Base-by-base conservation (phyloP, 1,140 invertebrate species). In the Drosophila nigrodunni region DNA sequence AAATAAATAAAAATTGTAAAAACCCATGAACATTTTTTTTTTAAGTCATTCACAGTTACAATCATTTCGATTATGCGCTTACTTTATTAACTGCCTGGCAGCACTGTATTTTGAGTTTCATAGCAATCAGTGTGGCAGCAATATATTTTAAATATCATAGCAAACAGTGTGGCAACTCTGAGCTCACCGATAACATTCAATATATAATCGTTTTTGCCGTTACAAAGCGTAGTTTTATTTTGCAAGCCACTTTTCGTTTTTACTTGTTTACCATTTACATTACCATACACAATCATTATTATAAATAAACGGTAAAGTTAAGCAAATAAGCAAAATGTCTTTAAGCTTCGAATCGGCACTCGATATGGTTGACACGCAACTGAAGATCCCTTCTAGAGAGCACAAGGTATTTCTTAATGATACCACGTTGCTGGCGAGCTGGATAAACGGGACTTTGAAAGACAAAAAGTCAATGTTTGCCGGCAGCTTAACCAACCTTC, bases 371-470 rank as follows among this genome's bases (percentile, higher is more conserved):
- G 34, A 25, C 1, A n/a, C 11, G 30, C 54, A 59, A 41, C 21
- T 68, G 18, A 59, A 50, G 34, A 43, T 59, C 8, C 10, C 65
- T 4, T 9, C n/a, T 5, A 49, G 41, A 34, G 54, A 49, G 3
- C 65, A 41, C 35, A 59, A 50, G n/a, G 9, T 11, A 8, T 68
- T 68, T 41, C 65, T 59, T 9, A 39, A 4, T 8, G 65, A 68
- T 18, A 11, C 44, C 10, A 9, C 34, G 1, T 41, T 8, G 3
- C 11, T 67, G 13, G 25, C 64, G 11, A 34, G 8, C 52, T 68
- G 54, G 44, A 47, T 68, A 11, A 59, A 59, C 15, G 15, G 8
- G 3, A 44, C 43, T 0, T 34, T 68, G 7, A 49, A 18, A 35
- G 18, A 50, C 11, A 15, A n/a, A 6, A 18, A 41, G 9, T 58